Evolutionary conservation across 2,113 vertebrate genomes (phyloP), one percentile per base, ranked within the genome.

Genomic region (Ctenomys sociabilis): DNA sequence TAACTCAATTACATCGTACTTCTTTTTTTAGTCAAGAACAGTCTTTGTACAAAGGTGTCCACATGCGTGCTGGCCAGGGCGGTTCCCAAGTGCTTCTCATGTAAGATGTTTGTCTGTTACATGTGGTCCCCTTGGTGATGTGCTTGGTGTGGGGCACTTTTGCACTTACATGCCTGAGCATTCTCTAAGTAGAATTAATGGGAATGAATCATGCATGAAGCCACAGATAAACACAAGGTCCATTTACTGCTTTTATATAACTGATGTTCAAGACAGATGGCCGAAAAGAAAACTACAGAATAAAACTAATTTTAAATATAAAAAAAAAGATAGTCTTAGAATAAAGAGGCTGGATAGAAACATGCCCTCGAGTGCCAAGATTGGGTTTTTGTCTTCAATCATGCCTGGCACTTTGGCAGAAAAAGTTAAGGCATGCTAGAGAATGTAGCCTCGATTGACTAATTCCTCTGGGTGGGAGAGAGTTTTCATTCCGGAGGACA

Each of bases 31-130:
- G 99, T 99, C 97, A 98, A 98, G 98, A 98, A 98, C 98, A 99
- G 98, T 97, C 98, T 99, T 98, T 99, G 99, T 99, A 99, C 98
- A 98, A 99, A 99, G 98, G 99, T 99, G 97, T 99, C 99, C 98
- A 99, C 98, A n/a, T 99, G 99, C 98, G 98, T 99, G 99, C 98
- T 99, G 99, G 98, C 99, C 98, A 99, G 99, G 98, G 98, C 99
- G 90, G 96, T 98, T 94, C 99, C 98, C 98, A 98, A 98, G 98
- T 99, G 99, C 99, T 99, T 99, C 98, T 99, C 99, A 96, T 99
- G 99, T 99, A 99, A 99, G 99, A 98, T 92, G 96, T 98, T 98
- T 97, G 97, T 97, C 97, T 97, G 93, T 96, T 97, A 94, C 88
- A 88, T 94, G 94, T 90, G 64, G 95, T 96, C 83, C 93, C 75